Base-by-base conservation (phyloP, 92 coral and sea anemone genomes). In the Isaurus tuberculatus region DNA sequence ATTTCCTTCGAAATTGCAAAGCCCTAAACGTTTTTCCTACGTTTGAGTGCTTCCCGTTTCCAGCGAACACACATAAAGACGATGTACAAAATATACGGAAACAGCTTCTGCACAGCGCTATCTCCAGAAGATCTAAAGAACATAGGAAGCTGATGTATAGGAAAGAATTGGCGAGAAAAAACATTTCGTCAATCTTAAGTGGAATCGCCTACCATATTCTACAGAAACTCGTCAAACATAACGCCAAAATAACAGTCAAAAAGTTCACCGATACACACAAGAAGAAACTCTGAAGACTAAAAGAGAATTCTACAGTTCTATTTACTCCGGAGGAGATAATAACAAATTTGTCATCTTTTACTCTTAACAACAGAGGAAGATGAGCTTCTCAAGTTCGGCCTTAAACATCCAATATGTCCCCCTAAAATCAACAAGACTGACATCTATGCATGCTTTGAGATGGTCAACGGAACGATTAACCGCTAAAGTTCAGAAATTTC, bases 61-160 rank as follows among this genome's bases (percentile, higher is more conserved):
- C 79, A 13, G 46, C 53, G 79, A 73, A 73, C 30, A 73, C 79
- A 36, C 79, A 73, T 73, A 23, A 73, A 73, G 79, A 73, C 16
- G 79, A 73, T 73, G 57, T 33, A 74, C 19, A 5, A 36, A 29
- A n/a, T 27, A 20, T 57, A 57, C 65, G 65, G 26, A 57, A 57
- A 57, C 29, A 57, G 65, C 65, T 57, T 19, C 65, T 57, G 22
- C 64, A 22, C 64, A 48, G 63, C 17, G 81, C 81, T 53, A 73
- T 42, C 58, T 32, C 46, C 57, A 73, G 79, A 73, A 13, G 79
- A 72, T 72, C 79, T 30, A 36, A 42, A 16, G 79, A 73, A 40
- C 79, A 31, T 31, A 61, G 79, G 57, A 73, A 73, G 48, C 40
- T 73, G 79, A 20, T 40, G 31, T 64, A 73, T 26, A 73, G 40